Evolutionary conservation across 2,888 invertebrate species (phyloP).

Genomic region (Orthosia gothica): DNA sequence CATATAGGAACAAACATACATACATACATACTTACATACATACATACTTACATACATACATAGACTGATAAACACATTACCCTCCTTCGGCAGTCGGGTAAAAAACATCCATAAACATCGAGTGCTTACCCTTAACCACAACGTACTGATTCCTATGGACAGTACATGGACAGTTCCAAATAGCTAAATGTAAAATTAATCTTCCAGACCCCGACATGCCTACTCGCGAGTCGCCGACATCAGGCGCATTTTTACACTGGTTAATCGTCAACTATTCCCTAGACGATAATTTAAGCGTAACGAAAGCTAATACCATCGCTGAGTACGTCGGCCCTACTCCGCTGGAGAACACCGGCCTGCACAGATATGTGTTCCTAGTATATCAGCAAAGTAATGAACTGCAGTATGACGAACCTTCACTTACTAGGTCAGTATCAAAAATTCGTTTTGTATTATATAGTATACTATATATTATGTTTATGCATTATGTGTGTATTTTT

Average conservation of each 20-base stretch:
- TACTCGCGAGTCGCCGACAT: constrained; percentile 15
- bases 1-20: too few relatives aligned
- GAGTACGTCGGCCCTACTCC: constrained; percentile 42
- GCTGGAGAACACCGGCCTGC: background rate
- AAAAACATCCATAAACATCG: too few relatives aligned
- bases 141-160: too few relatives aligned
- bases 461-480: too few relatives aligned
- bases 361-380: constrained; percentile 40
- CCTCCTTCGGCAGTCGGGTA: too few relatives aligned
- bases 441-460: too few relatives aligned
- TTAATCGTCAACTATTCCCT: constrained; percentile 27
- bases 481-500: too few relatives aligned
- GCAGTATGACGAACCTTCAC: constrained; percentile 78
- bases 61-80: too few relatives aligned
- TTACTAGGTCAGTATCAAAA: constrained; percentile 70
- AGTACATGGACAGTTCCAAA: too few relatives aligned
- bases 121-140: background rate
- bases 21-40: too few relatives aligned
- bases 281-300: too few relatives aligned
- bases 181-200: background rate
- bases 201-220: constrained; percentile 34
- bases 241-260: constrained; percentile 30
- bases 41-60: too few relatives aligned
- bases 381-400: constrained; percentile 33
- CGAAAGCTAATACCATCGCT: constrained; percentile 16